Base-by-base conservation (phyloP, 2,888 invertebrate species). In the Molorchus minor region DNA sequence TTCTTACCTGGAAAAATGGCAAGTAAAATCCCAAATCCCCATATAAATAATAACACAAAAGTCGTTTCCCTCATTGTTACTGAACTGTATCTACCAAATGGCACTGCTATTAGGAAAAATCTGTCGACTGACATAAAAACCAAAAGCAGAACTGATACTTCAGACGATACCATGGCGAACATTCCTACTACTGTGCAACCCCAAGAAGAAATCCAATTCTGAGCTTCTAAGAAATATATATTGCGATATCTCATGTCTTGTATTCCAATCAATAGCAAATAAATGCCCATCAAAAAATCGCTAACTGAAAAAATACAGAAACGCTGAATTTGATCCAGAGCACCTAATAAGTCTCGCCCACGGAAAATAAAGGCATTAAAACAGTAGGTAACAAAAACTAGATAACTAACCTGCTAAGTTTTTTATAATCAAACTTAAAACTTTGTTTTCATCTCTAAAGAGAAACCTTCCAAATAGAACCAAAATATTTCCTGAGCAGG, bases 111-210 rank as follows among this genome's bases (percentile, higher is more conserved):
- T 51, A 87, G 76, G 62, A 88, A 75, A 73, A 86, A 90, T 65
- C 90, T 81, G 68, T 90, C 89, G 67, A 89, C 76, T 1, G 89
- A 88, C 84, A 90, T 88, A 71, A 88, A 87, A 1, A 87, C 85
- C 63, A 90, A 76, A 57, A 89, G 86, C 35, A 90, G 76, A 75
- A 90, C 85, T 4, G 90, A 89, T 1, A 88, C 88, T 80, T 90
- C 89, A 1, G 86, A 86, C 1, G 89, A 88, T 16, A 84, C 84
- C 79, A 89, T 87, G 0, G 88, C 89, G 29, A 88, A 67, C 2
- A 86, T 81, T 21, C 90, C 90, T 25, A 85, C 80, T 1, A 83
- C 71, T 0, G 84, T 85, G 75, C 90, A 90, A n/a, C 82, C 78
- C 84, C 85, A 86, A 0, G 89, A 89, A 5, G 84, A 82, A 75